Base-by-base conservation (phyloP, 2,888 invertebrate genomes). In the Pandemis corylana region DNA sequence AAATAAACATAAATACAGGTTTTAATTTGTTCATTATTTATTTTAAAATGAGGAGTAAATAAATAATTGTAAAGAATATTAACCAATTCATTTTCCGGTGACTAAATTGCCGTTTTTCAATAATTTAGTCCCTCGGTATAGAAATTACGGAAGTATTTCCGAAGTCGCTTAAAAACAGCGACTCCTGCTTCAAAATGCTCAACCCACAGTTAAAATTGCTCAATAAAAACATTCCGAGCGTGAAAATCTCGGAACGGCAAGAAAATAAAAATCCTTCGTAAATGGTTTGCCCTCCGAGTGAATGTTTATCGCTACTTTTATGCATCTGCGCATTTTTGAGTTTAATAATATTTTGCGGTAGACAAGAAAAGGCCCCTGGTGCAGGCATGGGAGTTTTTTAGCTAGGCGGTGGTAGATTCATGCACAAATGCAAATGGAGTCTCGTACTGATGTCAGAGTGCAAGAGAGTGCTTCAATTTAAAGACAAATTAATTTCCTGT, bases 221-320 rank as follows among this genome's bases (percentile, higher is more conserved):
- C 59, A 59, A 59, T 59, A 59, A 59, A 59, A 59, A 59, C 59
- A 59, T 59, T 28, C 59, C 59, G 59, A 28, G 59, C 20, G 59
- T 4, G 28, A 28, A 59, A 59, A 59, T 28, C 59, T 59, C 59
- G 59, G 59, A 28, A 12, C 28, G 28, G 59, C 51, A 51, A 51
- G 59, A 10, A 5, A 59, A 59, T 28, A 28, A 59, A 59, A 59
- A 28, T 28, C 28, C 28, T 28, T 28, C 59, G 20, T 12, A 59
- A 59, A 59, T 28, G 59, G 59, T 28, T 9, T 28, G 59, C 12
- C 12, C 4, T 20, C 59, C 28, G 12, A 59, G 59, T 59, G 59
- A 59, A 59, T 59, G 12, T 59, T 59, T 59, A 59, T 59, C 59
- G 12, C 28, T 12, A 28, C 0, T 59, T n/a, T 15, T 53, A 20